A percentile compares a stretch with the other conserved stretches of the same genome.
These are phyloP conservation scores for Halichoerus grypus DNA, from an alignment of 2,113 vertebrate genomes.

Conservation along the genomic window DNA sequence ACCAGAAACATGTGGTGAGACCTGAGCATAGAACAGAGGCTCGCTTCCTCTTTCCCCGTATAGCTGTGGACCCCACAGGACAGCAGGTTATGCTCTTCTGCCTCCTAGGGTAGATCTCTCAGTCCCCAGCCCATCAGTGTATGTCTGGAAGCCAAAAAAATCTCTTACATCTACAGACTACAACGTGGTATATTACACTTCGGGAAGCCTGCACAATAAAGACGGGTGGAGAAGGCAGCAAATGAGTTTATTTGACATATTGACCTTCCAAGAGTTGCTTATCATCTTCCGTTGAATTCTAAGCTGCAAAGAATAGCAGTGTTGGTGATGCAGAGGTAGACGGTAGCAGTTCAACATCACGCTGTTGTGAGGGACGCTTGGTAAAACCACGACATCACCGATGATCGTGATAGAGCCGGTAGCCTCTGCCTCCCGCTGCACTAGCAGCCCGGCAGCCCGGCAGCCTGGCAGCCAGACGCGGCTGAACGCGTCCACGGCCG, in stretches of 20 bases:
- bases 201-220: background rate
- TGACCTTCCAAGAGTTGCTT: conserved; percentile 12
- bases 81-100: background rate
- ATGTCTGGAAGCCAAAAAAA: background rate
- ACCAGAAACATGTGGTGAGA: background rate
- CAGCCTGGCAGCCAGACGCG: background rate
- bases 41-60: background rate
- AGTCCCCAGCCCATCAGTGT: background rate
- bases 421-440: background rate
- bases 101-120: background rate
- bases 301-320: background rate
- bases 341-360: background rate
- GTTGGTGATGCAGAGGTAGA: background rate
- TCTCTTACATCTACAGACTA: background rate
- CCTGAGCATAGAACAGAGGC: background rate
- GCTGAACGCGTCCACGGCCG: background rate
- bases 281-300: background rate
- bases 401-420: background rate
- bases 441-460: background rate
- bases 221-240: background rate
- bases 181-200: background rate
- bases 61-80: background rate
- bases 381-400: background rate
- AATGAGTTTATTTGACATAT: background rate
- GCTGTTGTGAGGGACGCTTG: background rate